A percentile compares a stretch with the other conserved stretches of the same genome.
Conservation (phyloP, 2,113 vertebrate genomes). For the Pelobates fuscus region DNA sequence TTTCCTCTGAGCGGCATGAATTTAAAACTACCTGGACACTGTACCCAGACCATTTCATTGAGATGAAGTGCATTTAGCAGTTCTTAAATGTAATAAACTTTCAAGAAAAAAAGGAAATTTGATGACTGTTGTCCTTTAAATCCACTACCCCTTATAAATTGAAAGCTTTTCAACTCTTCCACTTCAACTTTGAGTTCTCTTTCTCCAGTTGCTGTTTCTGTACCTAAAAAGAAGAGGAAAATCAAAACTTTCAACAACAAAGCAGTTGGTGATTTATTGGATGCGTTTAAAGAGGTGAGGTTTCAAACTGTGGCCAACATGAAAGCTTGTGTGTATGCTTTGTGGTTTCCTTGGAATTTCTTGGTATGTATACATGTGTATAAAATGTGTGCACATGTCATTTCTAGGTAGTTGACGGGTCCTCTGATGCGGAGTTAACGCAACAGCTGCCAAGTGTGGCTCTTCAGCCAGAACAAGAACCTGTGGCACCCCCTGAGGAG, state of each 20-base stretch:
- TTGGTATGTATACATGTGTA: constrained; percentile 41
- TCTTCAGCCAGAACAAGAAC: constrained; percentile 58
- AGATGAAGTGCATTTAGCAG: too few species aligned
- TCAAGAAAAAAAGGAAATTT: too few species aligned
- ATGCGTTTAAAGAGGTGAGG: constrained; percentile 96
- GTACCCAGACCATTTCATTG: too few species aligned
- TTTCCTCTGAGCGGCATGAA: too few species aligned
- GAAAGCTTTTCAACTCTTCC: too few species aligned
- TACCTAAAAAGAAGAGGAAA: constrained; percentile 96
- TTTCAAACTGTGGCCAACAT: neutral
- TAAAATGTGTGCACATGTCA: neutral
- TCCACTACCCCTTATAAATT: too few species aligned
- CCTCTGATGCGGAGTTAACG: constrained; percentile 52
- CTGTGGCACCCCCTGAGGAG: constrained; percentile 72
- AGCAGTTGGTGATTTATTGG: constrained; percentile 87
- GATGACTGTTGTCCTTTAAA: too few species aligned
- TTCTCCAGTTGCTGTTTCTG: constrained; percentile 78
- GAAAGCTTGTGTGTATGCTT: neutral
- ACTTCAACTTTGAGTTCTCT: too few species aligned
- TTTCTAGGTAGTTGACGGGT: constrained; percentile 54
- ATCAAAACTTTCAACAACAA: constrained; percentile 95
- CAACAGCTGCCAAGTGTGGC: constrained; percentile 1
- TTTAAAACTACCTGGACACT: too few species aligned
- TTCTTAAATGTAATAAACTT: too few species aligned
- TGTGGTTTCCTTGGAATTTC: neutral